phyloP scores from a whole-genome alignment of 2,888 invertebrate species.

The Heliconius aoede region DNA sequence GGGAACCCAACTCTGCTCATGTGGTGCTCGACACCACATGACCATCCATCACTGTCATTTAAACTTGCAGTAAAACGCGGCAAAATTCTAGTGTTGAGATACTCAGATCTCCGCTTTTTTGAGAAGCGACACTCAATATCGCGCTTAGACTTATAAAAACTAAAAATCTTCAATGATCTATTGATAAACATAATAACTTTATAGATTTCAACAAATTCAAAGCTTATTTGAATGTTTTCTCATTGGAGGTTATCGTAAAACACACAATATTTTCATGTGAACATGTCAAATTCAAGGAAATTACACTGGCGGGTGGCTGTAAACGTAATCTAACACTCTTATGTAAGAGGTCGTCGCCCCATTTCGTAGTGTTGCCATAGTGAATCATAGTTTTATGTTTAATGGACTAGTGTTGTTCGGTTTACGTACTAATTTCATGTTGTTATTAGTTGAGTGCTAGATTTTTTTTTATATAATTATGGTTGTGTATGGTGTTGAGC shows the following conservation, averaged over 20 bases:
- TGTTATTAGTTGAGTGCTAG: neutral
- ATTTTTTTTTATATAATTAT: neutral
- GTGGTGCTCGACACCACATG: no score
- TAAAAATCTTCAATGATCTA: neutral
- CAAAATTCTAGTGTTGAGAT: no score
- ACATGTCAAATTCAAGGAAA: conserved; percentile 25
- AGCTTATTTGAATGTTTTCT: neutral
- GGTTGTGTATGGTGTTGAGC: no score
- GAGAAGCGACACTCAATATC: neutral
- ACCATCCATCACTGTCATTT: no score
- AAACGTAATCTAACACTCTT: conserved; percentile 39
- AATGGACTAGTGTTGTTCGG: conserved; percentile 11
- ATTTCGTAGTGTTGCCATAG: conserved; percentile 48
- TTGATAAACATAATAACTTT: neutral
- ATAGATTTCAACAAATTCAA: neutral
- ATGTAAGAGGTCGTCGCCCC: conserved; percentile 45
- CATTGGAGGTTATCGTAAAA: conserved; percentile 8
- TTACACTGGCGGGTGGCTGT: conserved; percentile 31
- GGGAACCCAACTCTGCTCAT: no score
- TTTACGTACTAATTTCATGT: neutral
- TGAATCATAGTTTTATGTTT: conserved; percentile 47
- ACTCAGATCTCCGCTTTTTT: neutral
- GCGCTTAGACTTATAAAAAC: neutral
- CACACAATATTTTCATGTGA: conserved; percentile 5
- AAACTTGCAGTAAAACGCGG: no score